Evolutionary conservation across 1,140 invertebrate species (phyloP).

Genomic region (Leptonema lineaticorne): DNA sequence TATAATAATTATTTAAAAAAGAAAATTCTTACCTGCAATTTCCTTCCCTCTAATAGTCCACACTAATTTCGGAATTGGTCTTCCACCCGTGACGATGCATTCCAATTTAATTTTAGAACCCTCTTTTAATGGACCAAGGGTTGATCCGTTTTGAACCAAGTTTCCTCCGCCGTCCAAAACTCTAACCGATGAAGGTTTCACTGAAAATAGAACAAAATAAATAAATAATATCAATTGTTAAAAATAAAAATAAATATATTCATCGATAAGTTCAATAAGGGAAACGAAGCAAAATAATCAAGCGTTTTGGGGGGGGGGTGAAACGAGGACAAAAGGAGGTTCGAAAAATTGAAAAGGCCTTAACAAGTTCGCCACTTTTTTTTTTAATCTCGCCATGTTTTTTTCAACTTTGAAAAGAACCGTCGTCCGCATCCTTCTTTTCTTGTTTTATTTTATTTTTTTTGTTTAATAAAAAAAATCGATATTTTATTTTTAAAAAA

Average conservation of each 20-base stretch:
- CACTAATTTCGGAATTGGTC: constrained; percentile 71
- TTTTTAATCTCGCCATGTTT: no score
- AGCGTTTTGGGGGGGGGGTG: not conserved
- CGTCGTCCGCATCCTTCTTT: not conserved
- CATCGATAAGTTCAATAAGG: no score
- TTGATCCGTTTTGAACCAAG: constrained; percentile 57
- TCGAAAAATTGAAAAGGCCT: constrained; percentile 3
- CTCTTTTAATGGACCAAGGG: constrained; percentile 71
- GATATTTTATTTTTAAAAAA: no score
- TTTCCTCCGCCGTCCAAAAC: constrained; percentile 60
- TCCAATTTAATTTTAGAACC: constrained; percentile 64
- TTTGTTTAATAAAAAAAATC: no score
- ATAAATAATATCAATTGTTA: not conserved
- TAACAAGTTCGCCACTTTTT: constrained; percentile 13
- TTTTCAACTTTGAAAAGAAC: not conserved
- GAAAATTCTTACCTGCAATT: constrained; percentile 63
- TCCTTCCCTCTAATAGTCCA: constrained; percentile 72
- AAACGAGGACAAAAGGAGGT: no score
- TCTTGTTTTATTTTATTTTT: no score
- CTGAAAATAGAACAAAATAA: constrained; percentile 53
- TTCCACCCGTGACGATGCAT: constrained; percentile 73
- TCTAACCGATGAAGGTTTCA: constrained; percentile 68
- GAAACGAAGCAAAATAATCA: constrained; percentile 11
- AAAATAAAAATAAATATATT: no score
- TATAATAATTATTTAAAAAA: not conserved